Conservation (phyloP, 2,797 vertebrate species). For the Sebastolobus altivelis region DNA sequence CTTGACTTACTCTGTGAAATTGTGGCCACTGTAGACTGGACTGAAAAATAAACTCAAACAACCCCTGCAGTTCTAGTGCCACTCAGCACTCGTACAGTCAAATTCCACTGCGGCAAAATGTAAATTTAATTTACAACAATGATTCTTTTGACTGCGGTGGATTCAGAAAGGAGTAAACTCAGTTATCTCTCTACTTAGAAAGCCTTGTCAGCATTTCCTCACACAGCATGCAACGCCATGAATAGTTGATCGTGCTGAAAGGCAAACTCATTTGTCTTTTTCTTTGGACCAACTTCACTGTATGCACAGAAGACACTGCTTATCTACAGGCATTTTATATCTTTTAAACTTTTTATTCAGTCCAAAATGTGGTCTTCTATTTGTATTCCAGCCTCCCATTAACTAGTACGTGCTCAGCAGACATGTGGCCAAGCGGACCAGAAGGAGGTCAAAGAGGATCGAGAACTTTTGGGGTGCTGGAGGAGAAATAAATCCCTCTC, state of each 20-base stretch:
- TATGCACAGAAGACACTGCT: neutral
- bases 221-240: neutral
- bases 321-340: constrained; percentile 11
- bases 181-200: neutral
- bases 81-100: constrained; percentile 7
- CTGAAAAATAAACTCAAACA: constrained; percentile 30
- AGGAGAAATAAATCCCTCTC: constrained; percentile 20
- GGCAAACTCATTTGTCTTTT: constrained; percentile 22
- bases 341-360: constrained; percentile 10
- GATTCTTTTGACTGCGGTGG: constrained; percentile 25
- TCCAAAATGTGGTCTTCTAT: constrained; percentile 15
- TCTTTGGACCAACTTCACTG: neutral
- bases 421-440: constrained; percentile 32
- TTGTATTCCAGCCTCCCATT: constrained; percentile 14
- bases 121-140: constrained; percentile 39
- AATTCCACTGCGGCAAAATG: constrained; percentile 36
- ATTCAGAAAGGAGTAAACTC: constrained; percentile 6
- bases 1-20: constrained; percentile 29
- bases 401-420: constrained; percentile 8
- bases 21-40: constrained; percentile 32
- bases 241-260: constrained; percentile 10
- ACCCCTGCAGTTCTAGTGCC: neutral
- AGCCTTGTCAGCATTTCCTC: constrained; percentile 16
- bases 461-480: neutral
- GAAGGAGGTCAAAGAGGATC: constrained; percentile 4